A percentile compares a stretch with the other conserved stretches of the same genome.
phyloP scores from a whole-genome alignment of 2,797 vertebrate genomes.

The Botia almorhae region DNA sequence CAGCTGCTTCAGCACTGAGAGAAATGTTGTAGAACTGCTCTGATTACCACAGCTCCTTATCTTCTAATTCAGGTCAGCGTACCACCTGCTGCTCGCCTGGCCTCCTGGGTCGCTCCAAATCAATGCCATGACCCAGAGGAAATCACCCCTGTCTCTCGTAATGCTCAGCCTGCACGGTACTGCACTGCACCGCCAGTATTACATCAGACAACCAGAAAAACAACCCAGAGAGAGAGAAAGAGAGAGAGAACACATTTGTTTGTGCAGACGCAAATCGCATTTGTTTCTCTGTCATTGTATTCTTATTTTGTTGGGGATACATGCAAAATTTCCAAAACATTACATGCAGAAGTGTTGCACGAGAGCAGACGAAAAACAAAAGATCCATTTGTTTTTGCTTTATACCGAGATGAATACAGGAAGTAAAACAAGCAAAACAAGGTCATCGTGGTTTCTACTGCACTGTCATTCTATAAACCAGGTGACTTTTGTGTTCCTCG shows the following conservation, averaged over 20 bases:
- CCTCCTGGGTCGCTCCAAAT: slow-evolving; percentile 71
- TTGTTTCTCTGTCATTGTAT: slow-evolving; percentile 32
- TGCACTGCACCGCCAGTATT: slow-evolving; percentile 54
- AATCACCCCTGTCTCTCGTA: slow-evolving; percentile 65
- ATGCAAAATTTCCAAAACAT: slow-evolving; percentile 9
- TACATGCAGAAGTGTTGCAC: slow-evolving; percentile 28
- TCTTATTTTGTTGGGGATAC: slow-evolving; percentile 15
- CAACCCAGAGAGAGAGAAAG: no score
- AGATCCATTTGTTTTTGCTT: slow-evolving; percentile 39
- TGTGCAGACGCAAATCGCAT: slow-evolving; percentile 23
- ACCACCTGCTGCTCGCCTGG: slow-evolving; percentile 68
- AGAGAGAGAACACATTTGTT: slow-evolving; percentile 17
- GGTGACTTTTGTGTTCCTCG: neutral
- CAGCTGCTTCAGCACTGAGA: slow-evolving; percentile 8
- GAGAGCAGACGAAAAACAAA: slow-evolving; percentile 18
- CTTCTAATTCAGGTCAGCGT: slow-evolving; percentile 71
- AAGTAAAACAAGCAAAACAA: slow-evolving; percentile 35
- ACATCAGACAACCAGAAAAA: slow-evolving; percentile 42
- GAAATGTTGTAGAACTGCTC: slow-evolving; percentile 34
- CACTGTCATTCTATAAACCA: neutral
- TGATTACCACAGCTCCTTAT: slow-evolving; percentile 70
- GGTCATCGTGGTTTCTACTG: slow-evolving; percentile 15
- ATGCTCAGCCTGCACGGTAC: slow-evolving; percentile 54
- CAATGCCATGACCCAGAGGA: slow-evolving; percentile 74
- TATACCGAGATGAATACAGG: slow-evolving; percentile 15